Percentiles rank a stretch among this genome's conserved stretches.
Conservation (phyloP, 1,140 invertebrate genomes). For the Caenorhabditis tropicalis region DNA sequence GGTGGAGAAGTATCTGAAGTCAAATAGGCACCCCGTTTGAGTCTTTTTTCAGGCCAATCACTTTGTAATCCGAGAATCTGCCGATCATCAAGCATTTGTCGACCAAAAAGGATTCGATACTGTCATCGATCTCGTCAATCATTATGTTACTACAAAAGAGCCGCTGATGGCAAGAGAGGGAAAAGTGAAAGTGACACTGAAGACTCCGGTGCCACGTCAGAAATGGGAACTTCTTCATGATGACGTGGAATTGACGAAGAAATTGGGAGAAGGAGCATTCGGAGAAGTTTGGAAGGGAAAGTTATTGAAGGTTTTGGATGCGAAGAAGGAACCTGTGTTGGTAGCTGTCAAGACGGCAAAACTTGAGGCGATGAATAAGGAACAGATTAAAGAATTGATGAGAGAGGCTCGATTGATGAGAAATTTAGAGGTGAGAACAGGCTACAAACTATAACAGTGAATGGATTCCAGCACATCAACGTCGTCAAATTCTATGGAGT, state of each 20-base stretch:
- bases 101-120: slow-evolving; percentile 11
- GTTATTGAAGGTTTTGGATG: neutral
- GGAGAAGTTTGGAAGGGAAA: slow-evolving; percentile 27
- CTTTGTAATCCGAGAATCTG: neutral
- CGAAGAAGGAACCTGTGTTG: neutral
- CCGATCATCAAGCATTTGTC: neutral
- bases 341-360: slow-evolving; percentile 48
- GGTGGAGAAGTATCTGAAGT: too few species aligned
- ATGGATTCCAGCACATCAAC: slow-evolving; percentile 90
- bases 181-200: neutral
- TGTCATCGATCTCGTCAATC: slow-evolving; percentile 30
- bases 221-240: slow-evolving; percentile 13
- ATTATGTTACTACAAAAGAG: slow-evolving; percentile 21
- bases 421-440: slow-evolving; percentile 77
- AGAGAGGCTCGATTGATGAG: slow-evolving; percentile 85
- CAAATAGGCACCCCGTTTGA: neutral
- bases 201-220: neutral
- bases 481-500: slow-evolving; percentile 98
- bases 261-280: slow-evolving; percentile 35
- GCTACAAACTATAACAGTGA: neutral
- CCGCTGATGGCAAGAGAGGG: neutral
- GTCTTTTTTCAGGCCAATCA: neutral
- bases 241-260: slow-evolving; percentile 40
- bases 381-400: slow-evolving; percentile 59
- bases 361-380: slow-evolving; percentile 51